Evolutionary conservation across 2,113 vertebrate genomes (phyloP).

Genomic region (Rhagologus leucostigma): DNA sequence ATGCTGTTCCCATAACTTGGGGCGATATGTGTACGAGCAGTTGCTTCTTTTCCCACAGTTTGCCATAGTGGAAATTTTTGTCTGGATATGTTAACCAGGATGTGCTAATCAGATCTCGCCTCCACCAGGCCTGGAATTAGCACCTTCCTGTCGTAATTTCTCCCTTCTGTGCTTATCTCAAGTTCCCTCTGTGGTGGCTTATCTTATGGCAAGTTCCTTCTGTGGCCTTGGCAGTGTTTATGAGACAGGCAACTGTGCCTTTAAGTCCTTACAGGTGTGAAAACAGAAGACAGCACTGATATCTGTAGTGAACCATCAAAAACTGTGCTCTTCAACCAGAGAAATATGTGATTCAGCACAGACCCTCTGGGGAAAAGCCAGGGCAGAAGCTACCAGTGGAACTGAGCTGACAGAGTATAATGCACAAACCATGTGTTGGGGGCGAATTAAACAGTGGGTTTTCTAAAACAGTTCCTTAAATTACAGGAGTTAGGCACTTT

Average conservation of each 20-base stretch:
- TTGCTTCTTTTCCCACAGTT: not conserved
- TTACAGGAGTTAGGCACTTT: not conserved
- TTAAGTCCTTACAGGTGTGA: not conserved
- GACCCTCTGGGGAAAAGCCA: not conserved
- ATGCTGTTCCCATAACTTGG: not conserved
- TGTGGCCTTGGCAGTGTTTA: not conserved
- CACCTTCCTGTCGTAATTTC: not conserved
- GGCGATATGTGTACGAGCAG: not conserved
- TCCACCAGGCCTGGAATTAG: not conserved
- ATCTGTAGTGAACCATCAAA: not conserved
- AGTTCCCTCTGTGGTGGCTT: not conserved
- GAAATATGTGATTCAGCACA: not conserved
- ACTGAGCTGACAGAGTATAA: not conserved
- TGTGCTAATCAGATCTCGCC: not conserved
- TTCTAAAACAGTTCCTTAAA: not conserved
- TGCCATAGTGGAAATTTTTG: not conserved
- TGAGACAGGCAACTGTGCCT: not conserved
- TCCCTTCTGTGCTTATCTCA: not conserved
- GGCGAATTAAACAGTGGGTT: not conserved
- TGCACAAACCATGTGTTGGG: not conserved
- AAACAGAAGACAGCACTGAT: not conserved
- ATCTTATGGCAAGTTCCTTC: not conserved
- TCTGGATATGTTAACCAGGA: not conserved
- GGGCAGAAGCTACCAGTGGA: not conserved
- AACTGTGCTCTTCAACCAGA: not conserved